Conservation (phyloP, 1,140 invertebrate genomes). For the Hermatobates lingyangjiaoensis region DNA sequence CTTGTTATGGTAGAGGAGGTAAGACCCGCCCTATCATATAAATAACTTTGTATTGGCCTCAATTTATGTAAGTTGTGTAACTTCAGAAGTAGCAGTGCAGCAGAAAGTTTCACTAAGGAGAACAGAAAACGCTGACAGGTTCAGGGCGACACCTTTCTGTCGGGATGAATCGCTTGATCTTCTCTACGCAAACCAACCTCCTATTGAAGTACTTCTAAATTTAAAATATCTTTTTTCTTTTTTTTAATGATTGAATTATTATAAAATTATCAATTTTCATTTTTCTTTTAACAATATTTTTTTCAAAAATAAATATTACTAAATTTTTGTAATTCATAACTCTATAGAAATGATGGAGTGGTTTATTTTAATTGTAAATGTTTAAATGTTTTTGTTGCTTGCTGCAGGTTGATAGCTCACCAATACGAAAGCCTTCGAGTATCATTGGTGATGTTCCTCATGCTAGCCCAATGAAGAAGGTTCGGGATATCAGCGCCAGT, state of each 20-base stretch:
- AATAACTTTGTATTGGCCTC: too few relatives aligned
- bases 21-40: too few relatives aligned
- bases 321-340: not conserved
- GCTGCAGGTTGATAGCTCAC: too few relatives aligned
- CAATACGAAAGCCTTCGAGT: too few relatives aligned
- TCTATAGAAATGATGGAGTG: not conserved
- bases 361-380: not conserved
- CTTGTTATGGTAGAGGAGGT: too few relatives aligned
- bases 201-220: not conserved
- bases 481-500: too few relatives aligned
- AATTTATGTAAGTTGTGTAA: too few relatives aligned
- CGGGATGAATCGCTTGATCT: constrained; percentile 25
- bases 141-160: constrained; percentile 30
- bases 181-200: constrained; percentile 11
- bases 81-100: too few relatives aligned
- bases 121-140: constrained; percentile 15
- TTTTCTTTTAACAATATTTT: constrained; percentile 1
- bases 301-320: not conserved
- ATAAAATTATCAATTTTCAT: not conserved
- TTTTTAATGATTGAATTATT: not conserved
- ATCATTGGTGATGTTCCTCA: too few relatives aligned
- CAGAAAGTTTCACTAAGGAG: too few relatives aligned
- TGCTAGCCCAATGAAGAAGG: too few relatives aligned
- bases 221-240: not conserved
- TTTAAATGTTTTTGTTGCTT: not conserved